phyloP scores from a whole-genome alignment of 2,113 vertebrate species.

The Myxocyprinus asiaticus region DNA sequence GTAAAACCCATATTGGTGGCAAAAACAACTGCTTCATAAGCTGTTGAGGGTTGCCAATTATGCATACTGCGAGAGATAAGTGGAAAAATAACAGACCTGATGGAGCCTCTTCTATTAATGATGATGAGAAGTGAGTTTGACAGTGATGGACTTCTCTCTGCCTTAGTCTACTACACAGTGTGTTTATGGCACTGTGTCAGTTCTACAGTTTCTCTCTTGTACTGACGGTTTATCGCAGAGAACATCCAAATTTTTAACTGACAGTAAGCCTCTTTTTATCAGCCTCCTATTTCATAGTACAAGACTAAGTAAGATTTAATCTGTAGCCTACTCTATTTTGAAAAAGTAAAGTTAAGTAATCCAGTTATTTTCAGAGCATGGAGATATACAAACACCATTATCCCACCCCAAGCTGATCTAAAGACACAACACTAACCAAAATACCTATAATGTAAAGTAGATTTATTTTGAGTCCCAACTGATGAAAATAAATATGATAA shows the following conservation, averaged over 20 bases:
- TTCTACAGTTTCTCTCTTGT: background rate
- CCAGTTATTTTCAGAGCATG: constrained; percentile 27
- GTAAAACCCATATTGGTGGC: constrained; percentile 1
- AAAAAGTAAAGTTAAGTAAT: constrained; percentile 17
- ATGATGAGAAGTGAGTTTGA: constrained; percentile 57
- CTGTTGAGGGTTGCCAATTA: constrained; percentile 5
- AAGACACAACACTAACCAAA: constrained; percentile 6
- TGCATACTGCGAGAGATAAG: constrained; percentile 55
- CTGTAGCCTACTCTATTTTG: constrained; percentile 4
- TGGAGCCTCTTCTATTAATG: constrained; percentile 58
- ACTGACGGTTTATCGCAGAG: constrained; percentile 26
- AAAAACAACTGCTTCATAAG: background rate
- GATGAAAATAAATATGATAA: background rate
- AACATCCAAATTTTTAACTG: constrained; percentile 18
- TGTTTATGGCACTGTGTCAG: background rate
- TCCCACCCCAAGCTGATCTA: constrained; percentile 11
- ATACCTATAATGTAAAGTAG: constrained; percentile 19
- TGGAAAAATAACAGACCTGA: constrained; percentile 57
- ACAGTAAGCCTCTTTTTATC: constrained; percentile 38
- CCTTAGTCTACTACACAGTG: background rate
- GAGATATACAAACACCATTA: constrained; percentile 27
- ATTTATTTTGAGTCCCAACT: constrained; percentile 16
- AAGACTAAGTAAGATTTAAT: constrained; percentile 19
- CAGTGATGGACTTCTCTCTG: constrained; percentile 61
- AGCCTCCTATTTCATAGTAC: constrained; percentile 16